These are phyloP conservation scores for Glaucopsyche alexis DNA, from an alignment of 2,888 invertebrate species.

Conservation along the genomic window DNA sequence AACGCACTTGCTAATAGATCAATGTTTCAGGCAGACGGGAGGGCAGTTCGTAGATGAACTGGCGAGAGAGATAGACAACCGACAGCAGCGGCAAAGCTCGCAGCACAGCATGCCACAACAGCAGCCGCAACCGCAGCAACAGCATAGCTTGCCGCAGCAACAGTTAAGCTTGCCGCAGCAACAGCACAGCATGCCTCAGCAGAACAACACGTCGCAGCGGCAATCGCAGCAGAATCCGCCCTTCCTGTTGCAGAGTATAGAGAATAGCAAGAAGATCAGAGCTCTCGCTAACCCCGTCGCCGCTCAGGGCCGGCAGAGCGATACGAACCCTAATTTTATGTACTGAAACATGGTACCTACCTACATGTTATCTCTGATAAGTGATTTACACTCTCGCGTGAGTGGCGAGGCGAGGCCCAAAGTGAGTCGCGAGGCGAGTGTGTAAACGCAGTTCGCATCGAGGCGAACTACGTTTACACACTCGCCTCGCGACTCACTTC, in stretches of 20 bases:
- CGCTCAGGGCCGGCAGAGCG: constrained; percentile 57
- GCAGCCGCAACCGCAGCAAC: constrained; percentile 37
- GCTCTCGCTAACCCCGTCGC: constrained; percentile 51
- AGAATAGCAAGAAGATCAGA: constrained; percentile 60
- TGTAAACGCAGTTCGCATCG: too few species aligned
- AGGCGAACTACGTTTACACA: too few species aligned
- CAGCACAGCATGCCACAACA: constrained; percentile 39
- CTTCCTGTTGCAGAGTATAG: constrained; percentile 69
- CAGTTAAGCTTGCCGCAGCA: constrained; percentile 29
- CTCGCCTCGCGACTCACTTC: too few species aligned
- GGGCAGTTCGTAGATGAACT: constrained; percentile 74
- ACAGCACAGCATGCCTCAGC: constrained; percentile 47
- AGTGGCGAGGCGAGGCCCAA: too few species aligned
- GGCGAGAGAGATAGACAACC: constrained; percentile 58
- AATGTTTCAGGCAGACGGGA: constrained; percentile 71
- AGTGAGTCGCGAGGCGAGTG: too few species aligned
- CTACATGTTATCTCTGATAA: neutral
- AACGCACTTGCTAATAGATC: constrained; percentile 35
- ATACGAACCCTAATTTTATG: constrained; percentile 71
- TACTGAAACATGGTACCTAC: constrained; percentile 45
- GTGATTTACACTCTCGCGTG: too few species aligned
- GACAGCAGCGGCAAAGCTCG: constrained; percentile 48
- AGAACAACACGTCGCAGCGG: constrained; percentile 40
- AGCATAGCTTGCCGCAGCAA: neutral
- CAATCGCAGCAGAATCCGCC: constrained; percentile 50